Conservation (phyloP, 2,888 invertebrate genomes). For the Chloroclystis v-ata region DNA sequence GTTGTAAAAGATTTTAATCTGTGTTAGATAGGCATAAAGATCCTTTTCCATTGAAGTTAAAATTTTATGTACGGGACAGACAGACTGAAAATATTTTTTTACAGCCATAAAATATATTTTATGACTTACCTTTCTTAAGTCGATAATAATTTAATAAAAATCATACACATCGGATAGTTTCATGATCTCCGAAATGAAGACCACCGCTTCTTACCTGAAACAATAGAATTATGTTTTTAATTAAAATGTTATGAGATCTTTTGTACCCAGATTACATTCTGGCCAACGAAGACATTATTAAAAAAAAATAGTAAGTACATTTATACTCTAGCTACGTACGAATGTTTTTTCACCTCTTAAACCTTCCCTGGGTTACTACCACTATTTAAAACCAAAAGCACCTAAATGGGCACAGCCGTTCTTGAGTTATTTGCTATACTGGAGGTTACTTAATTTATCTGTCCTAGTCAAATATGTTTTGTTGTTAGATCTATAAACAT, state of each 20-base stretch:
- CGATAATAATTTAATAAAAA: constrained; percentile 10
- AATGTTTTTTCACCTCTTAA: too few relatives aligned
- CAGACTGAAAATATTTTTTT: not conserved
- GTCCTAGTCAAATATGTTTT: too few relatives aligned
- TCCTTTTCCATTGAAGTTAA: not conserved
- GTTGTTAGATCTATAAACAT: too few relatives aligned
- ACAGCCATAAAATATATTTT: not conserved
- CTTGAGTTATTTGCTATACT: too few relatives aligned
- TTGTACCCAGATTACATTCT: not conserved
- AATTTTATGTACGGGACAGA: not conserved
- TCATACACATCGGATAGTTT: constrained; percentile 22
- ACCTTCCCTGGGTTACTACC: too few relatives aligned
- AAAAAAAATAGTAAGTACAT: too few relatives aligned
- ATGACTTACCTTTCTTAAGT: constrained; percentile 21
- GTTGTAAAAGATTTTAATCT: not conserved
- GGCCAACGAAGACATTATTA: too few relatives aligned
- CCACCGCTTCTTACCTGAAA: constrained; percentile 59
- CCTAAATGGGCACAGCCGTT: too few relatives aligned
- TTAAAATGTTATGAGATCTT: not conserved
- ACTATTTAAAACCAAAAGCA: too few relatives aligned
- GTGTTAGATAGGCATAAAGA: not conserved
- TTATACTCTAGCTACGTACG: too few relatives aligned
- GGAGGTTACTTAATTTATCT: too few relatives aligned
- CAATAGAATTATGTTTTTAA: constrained; percentile 27
- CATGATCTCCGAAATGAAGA: constrained; percentile 6